Evolutionary conservation across 2,797 vertebrate genomes (phyloP), one percentile per base, ranked within the genome.

Genomic region (Anabacerthia variegaticeps): DNA sequence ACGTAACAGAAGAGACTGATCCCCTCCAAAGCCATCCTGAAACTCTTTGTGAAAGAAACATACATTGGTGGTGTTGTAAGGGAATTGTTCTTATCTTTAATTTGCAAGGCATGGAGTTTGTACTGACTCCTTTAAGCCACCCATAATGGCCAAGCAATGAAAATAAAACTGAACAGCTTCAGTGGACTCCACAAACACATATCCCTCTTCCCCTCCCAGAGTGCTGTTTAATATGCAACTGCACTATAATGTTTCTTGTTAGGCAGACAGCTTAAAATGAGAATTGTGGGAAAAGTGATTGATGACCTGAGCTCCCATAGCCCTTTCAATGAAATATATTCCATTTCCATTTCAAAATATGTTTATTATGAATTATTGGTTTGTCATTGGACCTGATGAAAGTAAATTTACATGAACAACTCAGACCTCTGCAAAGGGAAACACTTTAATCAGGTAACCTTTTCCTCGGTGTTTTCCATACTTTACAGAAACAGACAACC

Each of bases 301-400:
- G 93, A 97, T 94, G 91, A 77, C 19, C 72, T 14, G 34, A 71
- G 77, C 72, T 95, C 66, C 46, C 51, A 85, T 56, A 87, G 77
- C 65, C 74, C 88, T 93, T 92, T 78, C 85, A 85, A 76, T 85
- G 92, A 93, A 75, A 94, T 48, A 77, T 75, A 95, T 96, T 95
- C 92, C 84, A 66, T 80, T 94, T 83, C 61, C 63, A 94, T 93
- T 92, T 84, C 91, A 84, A 95, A 96, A 93, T 94, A 93, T 74
- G 88, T 94, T 94, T 95, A 96, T 95, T 96, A 87, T 96, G 94
- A 96, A 96, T 96, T 92, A 96, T 87, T 94, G 80, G 85, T 97
- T 95, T 93, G 91, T 87, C 85, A 80, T 41, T 51, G 46, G 88
- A 89, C 75, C 65, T 83, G 91, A 93, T 89, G 85, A 96, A 94